Conservation (phyloP, 2,888 invertebrate genomes). For the Troides helena region DNA sequence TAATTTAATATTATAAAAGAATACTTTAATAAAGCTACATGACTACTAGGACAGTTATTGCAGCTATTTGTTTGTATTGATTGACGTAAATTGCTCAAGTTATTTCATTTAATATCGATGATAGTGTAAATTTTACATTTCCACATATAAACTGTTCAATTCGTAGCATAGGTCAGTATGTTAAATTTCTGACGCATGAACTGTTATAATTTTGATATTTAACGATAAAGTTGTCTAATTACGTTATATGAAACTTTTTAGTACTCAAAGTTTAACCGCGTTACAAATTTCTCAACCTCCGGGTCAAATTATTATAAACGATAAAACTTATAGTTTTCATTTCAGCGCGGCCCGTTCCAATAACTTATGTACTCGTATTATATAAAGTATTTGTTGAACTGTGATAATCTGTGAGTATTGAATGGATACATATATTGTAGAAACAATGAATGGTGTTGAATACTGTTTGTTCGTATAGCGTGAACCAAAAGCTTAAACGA, state of each 20-base stretch:
- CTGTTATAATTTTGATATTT: neutral
- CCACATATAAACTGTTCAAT: neutral
- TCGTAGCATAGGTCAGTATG: no score
- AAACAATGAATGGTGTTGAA: neutral
- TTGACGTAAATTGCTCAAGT: neutral
- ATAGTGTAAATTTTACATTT: neutral
- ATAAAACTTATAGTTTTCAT: neutral
- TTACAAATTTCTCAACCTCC: neutral
- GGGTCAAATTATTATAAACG: neutral
- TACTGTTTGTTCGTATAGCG: neutral
- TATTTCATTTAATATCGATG: neutral
- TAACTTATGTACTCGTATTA: no score
- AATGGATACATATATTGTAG: neutral
- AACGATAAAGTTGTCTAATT: neutral
- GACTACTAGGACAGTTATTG: no score
- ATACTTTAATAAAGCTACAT: no score
- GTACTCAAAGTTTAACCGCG: neutral
- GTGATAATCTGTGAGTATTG: neutral
- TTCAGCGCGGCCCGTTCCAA: neutral
- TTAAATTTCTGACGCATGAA: neutral
- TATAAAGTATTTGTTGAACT: no score
- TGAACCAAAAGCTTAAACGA: neutral
- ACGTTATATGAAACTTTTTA: conserved; percentile 3
- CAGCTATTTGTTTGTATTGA: no score
- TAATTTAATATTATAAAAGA: no score